Evolutionary conservation across 2,888 invertebrate genomes (phyloP), one percentile per base, ranked within the genome.

Genomic region (Pyrrhosoma nymphula): DNA sequence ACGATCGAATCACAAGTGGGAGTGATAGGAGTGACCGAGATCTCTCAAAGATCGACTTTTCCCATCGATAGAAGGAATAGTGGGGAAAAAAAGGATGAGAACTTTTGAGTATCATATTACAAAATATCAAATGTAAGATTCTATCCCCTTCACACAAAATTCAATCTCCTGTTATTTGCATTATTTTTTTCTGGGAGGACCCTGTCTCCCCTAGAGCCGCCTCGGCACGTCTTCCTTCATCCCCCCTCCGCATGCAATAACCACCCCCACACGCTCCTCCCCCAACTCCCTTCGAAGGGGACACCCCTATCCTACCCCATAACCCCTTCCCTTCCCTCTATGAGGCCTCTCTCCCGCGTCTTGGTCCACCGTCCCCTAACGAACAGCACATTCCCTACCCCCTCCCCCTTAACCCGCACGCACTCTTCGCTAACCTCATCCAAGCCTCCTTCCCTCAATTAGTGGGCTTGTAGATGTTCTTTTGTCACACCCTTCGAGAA

Each of bases 391-490:
- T 8, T 4, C 47, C 26, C 69, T 20, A 4, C n/a, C 75, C 47
- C 35, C 35, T 26, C 47, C 39, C 55, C 47, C 16, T 23, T 3
- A 26, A 26, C 47, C 89, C 55, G 10, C 63, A 82, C 82, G 18
- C 82, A 35, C 82, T 82, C 82, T 18, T 82, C 82, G 35, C 82
- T 35, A 35, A 82, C 82, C 82, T 82, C 82, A 82, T 35, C 82
- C 82, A 35, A 82, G 82, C 82, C 35, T 82, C 82, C 91, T 91
- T 91, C 95, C 89, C 95, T 95, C 95, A 95, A 95, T 95, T 95
- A 95, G 95, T 89, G 95, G 88, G 89, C 95, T 95, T 95, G 95
- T 95, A 90, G 95, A 95, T 89, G 95, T 88, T 95, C 95, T 95
- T 95, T 88, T 95, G 95, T 95, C 95, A 95, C 95, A 95, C 88